phyloP scores from a whole-genome alignment of 2,113 vertebrate species.

The Triplophysa tibetana region DNA sequence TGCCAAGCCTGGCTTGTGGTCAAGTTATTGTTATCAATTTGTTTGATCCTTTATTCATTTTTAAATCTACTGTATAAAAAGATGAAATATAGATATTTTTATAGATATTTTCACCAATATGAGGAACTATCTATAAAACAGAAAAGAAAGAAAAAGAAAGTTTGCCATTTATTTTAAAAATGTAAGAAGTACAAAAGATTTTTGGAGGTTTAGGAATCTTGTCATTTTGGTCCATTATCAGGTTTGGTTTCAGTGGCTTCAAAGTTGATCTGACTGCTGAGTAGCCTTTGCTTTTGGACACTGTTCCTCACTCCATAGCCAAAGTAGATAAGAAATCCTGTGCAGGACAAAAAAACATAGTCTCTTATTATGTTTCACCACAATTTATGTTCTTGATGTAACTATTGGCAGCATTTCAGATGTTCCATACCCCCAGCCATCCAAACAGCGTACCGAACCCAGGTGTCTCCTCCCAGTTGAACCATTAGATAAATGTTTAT shows the following conservation, averaged over 20 bases:
- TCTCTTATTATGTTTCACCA: not conserved
- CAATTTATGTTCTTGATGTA: not conserved
- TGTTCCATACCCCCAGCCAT: slow-evolving; percentile 74
- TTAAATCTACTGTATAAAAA: not conserved
- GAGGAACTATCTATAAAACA: not conserved
- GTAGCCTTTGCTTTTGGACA: slow-evolving; percentile 58
- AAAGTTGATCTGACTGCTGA: not conserved
- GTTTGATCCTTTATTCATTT: slow-evolving; percentile 3
- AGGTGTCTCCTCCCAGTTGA: slow-evolving; percentile 71
- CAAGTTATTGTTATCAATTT: not conserved
- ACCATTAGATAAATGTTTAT: slow-evolving; percentile 81
- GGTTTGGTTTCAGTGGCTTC: slow-evolving; percentile 56
- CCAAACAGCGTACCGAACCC: slow-evolving; percentile 82
- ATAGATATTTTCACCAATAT: slow-evolving; percentile 9
- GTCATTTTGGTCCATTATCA: slow-evolving; percentile 54
- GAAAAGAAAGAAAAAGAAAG: not conserved
- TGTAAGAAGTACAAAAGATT: not conserved
- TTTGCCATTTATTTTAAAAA: not conserved
- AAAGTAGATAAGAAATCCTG: slow-evolving; percentile 84
- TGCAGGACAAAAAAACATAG: not conserved
- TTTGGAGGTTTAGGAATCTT: slow-evolving; percentile 56
- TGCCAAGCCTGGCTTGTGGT: too few relatives aligned
- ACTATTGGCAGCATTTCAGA: not conserved
- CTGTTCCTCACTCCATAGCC: slow-evolving; percentile 79
- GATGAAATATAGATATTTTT: too few relatives aligned